phyloP scores from a whole-genome alignment of 1,140 invertebrate genomes.

The Gonioctena quinquepunctata region DNA sequence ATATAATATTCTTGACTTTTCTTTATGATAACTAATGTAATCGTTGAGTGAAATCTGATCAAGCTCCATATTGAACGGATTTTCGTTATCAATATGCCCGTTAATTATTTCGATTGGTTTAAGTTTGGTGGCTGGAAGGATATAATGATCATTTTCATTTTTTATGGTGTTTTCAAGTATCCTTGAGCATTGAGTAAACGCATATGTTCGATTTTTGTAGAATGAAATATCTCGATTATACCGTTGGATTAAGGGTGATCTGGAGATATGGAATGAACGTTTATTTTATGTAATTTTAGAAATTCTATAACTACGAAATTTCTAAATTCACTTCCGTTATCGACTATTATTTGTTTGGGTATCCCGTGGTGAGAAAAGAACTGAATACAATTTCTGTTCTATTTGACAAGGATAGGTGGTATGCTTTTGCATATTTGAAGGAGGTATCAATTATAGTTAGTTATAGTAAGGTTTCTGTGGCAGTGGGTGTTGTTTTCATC shows the following conservation, averaged over 20 bases:
- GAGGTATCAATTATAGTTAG: constrained; percentile 26
- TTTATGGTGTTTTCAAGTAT: constrained; percentile 36
- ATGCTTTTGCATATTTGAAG: constrained; percentile 33
- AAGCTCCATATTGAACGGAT: background rate
- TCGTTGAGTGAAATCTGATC: background rate
- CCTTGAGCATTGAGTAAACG: constrained; percentile 39
- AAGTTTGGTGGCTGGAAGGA: no score
- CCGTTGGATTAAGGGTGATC: constrained; percentile 49
- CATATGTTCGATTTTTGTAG: constrained; percentile 45
- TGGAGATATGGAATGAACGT: no score
- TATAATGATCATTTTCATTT: no score
- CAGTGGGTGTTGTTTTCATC: constrained; percentile 8
- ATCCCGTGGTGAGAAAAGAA: constrained; percentile 29
- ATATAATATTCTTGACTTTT: background rate
- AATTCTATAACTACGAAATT: constrained; percentile 38
- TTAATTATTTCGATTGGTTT: no score
- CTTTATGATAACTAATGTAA: background rate
- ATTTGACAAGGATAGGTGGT: no score
- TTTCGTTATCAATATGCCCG: background rate
- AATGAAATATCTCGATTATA: constrained; percentile 42
- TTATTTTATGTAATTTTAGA: no score
- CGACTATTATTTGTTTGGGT: constrained; percentile 28
- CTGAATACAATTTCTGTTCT: no score
- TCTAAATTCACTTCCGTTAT: constrained; percentile 38
- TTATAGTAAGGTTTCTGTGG: constrained; percentile 18